Percentiles rank a stretch among this genome's conserved stretches.
Evolutionary conservation across 1,140 invertebrate genomes (phyloP).

Genomic region (Cotesia typhae): DNA sequence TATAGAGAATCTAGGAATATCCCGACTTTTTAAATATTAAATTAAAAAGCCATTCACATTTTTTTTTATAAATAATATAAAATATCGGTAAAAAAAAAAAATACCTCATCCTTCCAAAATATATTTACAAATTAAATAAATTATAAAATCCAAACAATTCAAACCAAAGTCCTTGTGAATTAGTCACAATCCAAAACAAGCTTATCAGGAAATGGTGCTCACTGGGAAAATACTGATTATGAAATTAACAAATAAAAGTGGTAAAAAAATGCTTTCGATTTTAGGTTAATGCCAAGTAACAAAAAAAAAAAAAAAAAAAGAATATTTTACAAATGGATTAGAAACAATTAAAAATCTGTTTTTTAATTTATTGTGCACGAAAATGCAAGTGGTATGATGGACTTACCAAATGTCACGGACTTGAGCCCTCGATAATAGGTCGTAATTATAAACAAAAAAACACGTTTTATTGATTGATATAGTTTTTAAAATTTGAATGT

Average conservation of each 20-base stretch:
- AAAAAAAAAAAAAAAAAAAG: conserved; percentile 24
- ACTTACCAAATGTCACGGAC: conserved; percentile 58
- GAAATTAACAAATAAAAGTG: conserved; percentile 31
- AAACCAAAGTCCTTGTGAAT: conserved; percentile 5
- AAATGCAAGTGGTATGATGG: conserved; percentile 48
- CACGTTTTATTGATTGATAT: conserved; percentile 44
- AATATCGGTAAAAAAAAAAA: no score
- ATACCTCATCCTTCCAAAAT: no score
- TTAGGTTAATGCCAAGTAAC: conserved; percentile 17
- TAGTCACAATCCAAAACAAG: conserved; percentile 12
- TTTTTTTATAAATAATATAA: conserved; percentile 26
- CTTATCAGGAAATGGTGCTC: not conserved
- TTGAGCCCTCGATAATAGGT: conserved; percentile 57
- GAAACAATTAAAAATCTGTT: conserved; percentile 12
- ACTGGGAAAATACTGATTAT: conserved; percentile 26
- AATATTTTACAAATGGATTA: conserved; percentile 18
- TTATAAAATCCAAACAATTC: conserved; percentile 25
- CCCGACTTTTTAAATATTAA: not conserved
- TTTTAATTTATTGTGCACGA: conserved; percentile 41
- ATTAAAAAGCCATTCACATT: not conserved
- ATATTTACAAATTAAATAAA: conserved; percentile 16
- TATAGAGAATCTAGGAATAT: not conserved
- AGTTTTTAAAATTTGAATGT: conserved; percentile 13
- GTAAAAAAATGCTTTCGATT: not conserved
- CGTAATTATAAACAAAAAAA: conserved; percentile 62